These are phyloP conservation scores for Agrilus mali DNA, from an alignment of 2,888 invertebrate genomes.

Conservation along the genomic window DNA sequence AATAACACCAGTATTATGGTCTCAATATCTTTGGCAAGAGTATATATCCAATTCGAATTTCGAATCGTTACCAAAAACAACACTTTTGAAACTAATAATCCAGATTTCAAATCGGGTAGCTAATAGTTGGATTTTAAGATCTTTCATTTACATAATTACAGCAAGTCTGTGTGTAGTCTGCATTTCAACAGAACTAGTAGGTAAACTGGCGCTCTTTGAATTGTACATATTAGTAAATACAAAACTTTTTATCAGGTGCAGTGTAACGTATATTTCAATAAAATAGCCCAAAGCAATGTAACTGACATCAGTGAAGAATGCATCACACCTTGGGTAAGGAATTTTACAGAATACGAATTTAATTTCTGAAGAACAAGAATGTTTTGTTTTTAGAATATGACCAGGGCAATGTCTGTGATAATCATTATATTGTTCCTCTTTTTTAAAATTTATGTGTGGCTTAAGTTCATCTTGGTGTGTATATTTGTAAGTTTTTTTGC, in stretches of 20 bases:
- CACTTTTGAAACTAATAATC: constrained; percentile 42
- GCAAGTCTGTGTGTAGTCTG: constrained; percentile 50
- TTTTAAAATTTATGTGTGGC: constrained; percentile 68
- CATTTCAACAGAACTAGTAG: constrained; percentile 52
- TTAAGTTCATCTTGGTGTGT: constrained; percentile 63
- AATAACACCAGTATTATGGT: constrained; percentile 62
- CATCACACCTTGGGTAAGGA: constrained; percentile 13
- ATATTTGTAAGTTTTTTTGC: constrained; percentile 53
- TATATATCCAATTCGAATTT: constrained; percentile 30
- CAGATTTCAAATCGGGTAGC: constrained; percentile 49
- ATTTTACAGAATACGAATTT: not conserved
- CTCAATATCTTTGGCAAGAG: constrained; percentile 55
- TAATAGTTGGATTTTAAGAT: constrained; percentile 47
- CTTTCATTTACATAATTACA: constrained; percentile 53
- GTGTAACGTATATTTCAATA: no score
- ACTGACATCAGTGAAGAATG: constrained; percentile 6
- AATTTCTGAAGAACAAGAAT: no score
- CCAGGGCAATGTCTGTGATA: constrained; percentile 53
- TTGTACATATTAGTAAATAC: no score
- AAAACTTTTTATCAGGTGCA: no score
- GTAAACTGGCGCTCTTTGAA: constrained; percentile 8
- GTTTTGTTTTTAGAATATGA: constrained; percentile 50
- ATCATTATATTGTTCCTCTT: constrained; percentile 67
- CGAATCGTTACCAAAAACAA: constrained; percentile 42
- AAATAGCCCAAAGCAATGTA: not conserved